phyloP scores from a whole-genome alignment of 2,797 vertebrate species.

The Pangasius sanitwongsei region DNA sequence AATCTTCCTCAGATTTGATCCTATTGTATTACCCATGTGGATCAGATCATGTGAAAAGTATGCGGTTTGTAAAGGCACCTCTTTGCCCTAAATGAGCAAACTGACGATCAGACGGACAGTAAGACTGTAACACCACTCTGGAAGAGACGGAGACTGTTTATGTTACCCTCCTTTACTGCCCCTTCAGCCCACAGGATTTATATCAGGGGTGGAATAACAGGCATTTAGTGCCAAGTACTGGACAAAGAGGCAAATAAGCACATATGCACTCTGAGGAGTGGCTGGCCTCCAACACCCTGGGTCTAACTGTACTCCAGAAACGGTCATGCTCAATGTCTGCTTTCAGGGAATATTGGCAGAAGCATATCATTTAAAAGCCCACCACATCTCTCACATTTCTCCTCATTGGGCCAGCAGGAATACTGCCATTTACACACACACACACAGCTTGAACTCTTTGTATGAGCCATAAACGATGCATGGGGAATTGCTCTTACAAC shows the following conservation, averaged over 20 bases:
- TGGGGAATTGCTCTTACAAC: conserved; percentile 68
- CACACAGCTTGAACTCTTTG: conserved; percentile 36
- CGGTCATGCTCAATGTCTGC: conserved; percentile 74
- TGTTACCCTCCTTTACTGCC: conserved; percentile 63
- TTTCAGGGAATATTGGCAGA: conserved; percentile 80
- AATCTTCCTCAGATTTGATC: neutral
- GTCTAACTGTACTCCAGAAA: conserved; percentile 48
- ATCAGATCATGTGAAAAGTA: conserved; percentile 6
- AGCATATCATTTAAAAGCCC: conserved; percentile 74
- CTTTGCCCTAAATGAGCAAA: conserved; percentile 14
- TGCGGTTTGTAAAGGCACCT: conserved; percentile 1
- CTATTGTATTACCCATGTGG: neutral
- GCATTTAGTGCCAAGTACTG: conserved; percentile 48
- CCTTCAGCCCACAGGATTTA: conserved; percentile 54
- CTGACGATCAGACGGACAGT: neutral
- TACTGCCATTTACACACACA: conserved; percentile 44
- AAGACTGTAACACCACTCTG: conserved; percentile 53
- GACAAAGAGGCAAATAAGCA: conserved; percentile 49
- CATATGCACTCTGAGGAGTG: conserved; percentile 56
- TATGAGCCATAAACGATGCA: conserved; percentile 51
- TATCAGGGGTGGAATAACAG: conserved; percentile 53
- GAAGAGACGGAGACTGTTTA: conserved; percentile 65
- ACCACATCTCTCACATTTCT: conserved; percentile 78
- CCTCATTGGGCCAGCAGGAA: conserved; percentile 65
- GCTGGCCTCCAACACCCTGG: conserved; percentile 50